Percentiles rank a stretch among this genome's conserved stretches.
phyloP scores from a whole-genome alignment of 1,140 invertebrate species.

The Drosophila orosa region DNA sequence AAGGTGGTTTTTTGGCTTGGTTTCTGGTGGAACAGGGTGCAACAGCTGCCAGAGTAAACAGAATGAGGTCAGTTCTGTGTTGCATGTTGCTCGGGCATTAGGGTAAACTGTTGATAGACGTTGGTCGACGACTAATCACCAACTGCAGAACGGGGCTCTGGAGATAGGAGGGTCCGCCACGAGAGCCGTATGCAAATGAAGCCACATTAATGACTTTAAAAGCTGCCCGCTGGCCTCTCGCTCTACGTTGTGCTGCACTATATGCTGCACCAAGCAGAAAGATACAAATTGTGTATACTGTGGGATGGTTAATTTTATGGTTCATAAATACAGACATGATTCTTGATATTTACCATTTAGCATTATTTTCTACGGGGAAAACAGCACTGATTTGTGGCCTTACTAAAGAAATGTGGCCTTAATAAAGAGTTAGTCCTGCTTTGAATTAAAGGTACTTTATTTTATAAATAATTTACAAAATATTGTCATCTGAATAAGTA shows the following conservation, averaged over 20 bases:
- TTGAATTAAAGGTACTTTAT: background rate
- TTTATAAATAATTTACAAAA: background rate
- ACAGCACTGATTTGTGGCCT: fast-evolving
- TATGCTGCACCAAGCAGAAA: conserved; percentile 5
- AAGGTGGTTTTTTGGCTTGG: background rate
- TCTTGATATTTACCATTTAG: background rate
- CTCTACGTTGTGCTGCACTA: conserved; percentile 14
- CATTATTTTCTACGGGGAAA: background rate
- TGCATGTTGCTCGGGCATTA: conserved; percentile 78
- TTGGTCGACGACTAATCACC: conserved; percentile 70
- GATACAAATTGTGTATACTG: conserved; percentile 4
- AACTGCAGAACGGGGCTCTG: conserved; percentile 40
- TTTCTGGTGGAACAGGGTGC: conserved; percentile 36
- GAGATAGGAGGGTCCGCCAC: conserved; percentile 3
- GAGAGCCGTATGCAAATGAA: conserved; percentile 67
- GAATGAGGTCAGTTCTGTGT: conserved; percentile 75
- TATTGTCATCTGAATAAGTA: background rate
- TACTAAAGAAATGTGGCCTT: too few relatives aligned
- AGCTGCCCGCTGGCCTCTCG: conserved; percentile 9
- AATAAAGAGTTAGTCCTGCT: background rate
- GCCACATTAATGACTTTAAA: conserved; percentile 73
- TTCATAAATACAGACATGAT: conserved; percentile 5
- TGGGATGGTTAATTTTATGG: conserved; percentile 1
- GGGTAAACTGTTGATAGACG: conserved; percentile 79
- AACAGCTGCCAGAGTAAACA: conserved; percentile 77